Conservation (phyloP, 2,888 invertebrate genomes). For the Caenorhabditis sp. region DNA sequence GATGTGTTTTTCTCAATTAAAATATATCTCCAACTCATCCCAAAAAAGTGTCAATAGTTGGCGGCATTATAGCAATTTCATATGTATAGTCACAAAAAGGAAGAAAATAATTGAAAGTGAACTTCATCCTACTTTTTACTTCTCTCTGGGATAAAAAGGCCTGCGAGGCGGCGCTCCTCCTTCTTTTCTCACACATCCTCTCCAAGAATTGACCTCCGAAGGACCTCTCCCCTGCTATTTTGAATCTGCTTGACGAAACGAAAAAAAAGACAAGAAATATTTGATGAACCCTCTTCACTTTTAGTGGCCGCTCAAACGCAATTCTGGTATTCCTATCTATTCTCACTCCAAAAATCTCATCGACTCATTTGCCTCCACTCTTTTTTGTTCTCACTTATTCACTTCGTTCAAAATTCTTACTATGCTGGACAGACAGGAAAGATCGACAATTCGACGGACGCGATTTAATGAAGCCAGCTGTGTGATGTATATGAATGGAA, state of each 20-base stretch:
- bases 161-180: not conserved
- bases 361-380: constrained; percentile 18
- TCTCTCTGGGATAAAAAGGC: constrained; percentile 3
- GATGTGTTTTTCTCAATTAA: constrained; percentile 41
- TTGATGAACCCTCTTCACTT: constrained; percentile 56
- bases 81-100: constrained; percentile 21
- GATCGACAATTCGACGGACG: constrained; percentile 51
- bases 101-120: constrained; percentile 46
- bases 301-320: constrained; percentile 22
- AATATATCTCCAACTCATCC: constrained; percentile 6
- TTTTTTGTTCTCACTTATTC: not conserved
- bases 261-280: constrained; percentile 49
- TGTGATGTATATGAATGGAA: constrained; percentile 67
- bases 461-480: constrained; percentile 65
- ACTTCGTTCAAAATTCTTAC: not conserved
- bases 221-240: constrained; percentile 46
- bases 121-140: constrained; percentile 17
- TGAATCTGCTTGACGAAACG: constrained; percentile 40
- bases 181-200: constrained; percentile 1
- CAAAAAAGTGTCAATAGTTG: constrained; percentile 16
- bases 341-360: not conserved
- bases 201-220: constrained; percentile 36
- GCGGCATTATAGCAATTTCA: constrained; percentile 27
- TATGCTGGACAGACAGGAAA: constrained; percentile 43
- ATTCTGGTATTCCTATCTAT: constrained; percentile 43